Evolutionary conservation across 1,140 invertebrate genomes (phyloP), one percentile per base, ranked within the genome.

Genomic region (Drosophila baimaii): DNA sequence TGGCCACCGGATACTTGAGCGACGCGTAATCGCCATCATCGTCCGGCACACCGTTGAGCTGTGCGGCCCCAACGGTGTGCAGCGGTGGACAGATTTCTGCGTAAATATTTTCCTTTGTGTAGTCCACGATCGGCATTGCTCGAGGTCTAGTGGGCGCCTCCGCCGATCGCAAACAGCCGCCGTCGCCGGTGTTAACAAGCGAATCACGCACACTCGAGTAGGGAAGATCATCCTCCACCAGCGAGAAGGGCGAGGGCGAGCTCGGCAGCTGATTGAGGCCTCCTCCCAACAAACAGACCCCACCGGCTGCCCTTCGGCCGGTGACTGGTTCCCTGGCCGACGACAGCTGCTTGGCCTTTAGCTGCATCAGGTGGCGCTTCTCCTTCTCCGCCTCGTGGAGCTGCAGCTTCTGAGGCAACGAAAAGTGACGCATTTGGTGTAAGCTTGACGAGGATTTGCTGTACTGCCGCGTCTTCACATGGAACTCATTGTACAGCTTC

Each of bases 401-500:
- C 27, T 92, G 91, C 75, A 91, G 43, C 59, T 92, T 92, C 39
- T 91, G 91, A 3, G 91, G 91, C 47, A 89, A 10, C 33, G 89
- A 80, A 52, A 92, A 92, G 25, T 91, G 86, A 0, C 91, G 64
- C 65, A 92, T 52, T 52, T 94, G 93, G 58, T 94, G 91, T 59
- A 94, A 84, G 79, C 94, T 94, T 4, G 93, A 94, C 5, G 94
- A 94, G 6, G 94, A 94, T 90, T 94, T 94, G 76, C 94, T 94
- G 1, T 94, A 92, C 71, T 93, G 92, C 57, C 94, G 93, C 4
- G 94, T 94, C 80, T 94, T 94, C 0, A 94, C 94, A 66, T 94
- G 94, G 66, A 94, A 94, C 88, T 94, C 94, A 17, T 93, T 94
- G 86, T 94, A 94, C 15, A 94, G 79, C 75, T 94, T 94, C 70